Evolutionary conservation across 2,888 invertebrate genomes (phyloP).

Genomic region (Andricus quercusramuli): DNA sequence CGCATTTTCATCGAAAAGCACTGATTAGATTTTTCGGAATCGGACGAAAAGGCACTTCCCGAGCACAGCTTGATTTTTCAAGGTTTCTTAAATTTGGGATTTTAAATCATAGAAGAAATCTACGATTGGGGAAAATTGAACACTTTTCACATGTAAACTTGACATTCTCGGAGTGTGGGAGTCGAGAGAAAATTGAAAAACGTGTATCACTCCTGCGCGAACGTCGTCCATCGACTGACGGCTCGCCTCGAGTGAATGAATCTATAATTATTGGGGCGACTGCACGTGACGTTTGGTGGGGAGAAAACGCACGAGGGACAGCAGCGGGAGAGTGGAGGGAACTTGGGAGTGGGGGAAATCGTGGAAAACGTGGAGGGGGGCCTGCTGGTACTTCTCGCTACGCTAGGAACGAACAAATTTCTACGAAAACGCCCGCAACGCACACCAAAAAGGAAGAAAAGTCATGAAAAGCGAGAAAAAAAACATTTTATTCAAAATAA

Average conservation of each 20-base stretch:
- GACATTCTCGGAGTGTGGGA: conserved; percentile 20
- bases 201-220: not conserved
- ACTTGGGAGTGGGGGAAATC: conserved; percentile 22
- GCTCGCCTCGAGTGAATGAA: conserved; percentile 51
- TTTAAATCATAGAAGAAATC: not conserved
- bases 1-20: conserved; percentile 11
- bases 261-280: conserved; percentile 53
- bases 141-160: conserved; percentile 30
- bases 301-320: conserved; percentile 33
- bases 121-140: not conserved
- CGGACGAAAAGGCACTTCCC: not conserved
- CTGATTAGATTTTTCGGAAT: not conserved
- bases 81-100: not conserved
- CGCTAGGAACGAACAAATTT: not conserved
- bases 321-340: not conserved
- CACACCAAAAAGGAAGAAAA: not conserved
- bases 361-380: conserved; percentile 10
- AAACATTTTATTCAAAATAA: too few species aligned
- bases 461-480: too few species aligned
- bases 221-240: conserved; percentile 35
- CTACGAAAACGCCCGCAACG: conserved; percentile 17
- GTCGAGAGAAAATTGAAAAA: not conserved
- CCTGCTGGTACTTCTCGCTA: not conserved
- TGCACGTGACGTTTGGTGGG: conserved; percentile 43
- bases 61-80: not conserved